These are phyloP conservation scores for Xenus cinereus DNA, from an alignment of 2,113 vertebrate genomes.

Conservation along the genomic window DNA sequence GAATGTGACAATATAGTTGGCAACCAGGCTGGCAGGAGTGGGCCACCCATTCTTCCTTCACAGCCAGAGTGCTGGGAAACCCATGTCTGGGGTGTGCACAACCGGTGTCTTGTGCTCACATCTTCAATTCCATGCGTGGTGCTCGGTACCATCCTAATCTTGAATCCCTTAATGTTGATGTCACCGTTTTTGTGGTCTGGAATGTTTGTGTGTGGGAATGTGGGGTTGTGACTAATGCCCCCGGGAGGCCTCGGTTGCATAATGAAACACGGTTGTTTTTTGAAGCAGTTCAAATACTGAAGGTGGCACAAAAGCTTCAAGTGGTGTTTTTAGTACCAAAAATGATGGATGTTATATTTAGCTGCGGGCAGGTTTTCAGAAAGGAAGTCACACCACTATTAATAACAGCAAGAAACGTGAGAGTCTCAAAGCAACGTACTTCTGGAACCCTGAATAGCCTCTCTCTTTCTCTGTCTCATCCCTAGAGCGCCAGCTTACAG, in stretches of 20 bases:
- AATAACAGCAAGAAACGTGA: neutral
- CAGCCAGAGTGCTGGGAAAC: neutral
- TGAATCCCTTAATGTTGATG: neutral
- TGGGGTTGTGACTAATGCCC: neutral
- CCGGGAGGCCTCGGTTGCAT: neutral
- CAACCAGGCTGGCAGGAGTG: neutral
- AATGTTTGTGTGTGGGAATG: neutral
- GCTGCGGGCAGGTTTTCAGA: conserved; percentile 21
- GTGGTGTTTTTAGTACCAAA: neutral
- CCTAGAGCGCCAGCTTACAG: conserved; percentile 86
- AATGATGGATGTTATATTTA: neutral
- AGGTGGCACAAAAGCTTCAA: neutral
- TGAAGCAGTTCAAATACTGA: neutral
- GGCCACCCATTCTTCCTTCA: neutral
- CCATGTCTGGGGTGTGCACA: neutral
- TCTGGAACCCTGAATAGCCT: neutral
- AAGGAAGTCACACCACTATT: neutral
- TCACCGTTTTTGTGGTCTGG: neutral
- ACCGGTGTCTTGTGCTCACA: neutral
- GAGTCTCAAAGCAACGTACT: neutral
- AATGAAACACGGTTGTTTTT: neutral
- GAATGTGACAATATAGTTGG: neutral
- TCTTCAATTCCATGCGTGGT: neutral
- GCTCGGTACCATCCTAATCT: neutral
- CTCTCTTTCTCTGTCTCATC: conserved; percentile 28